phyloP scores from a whole-genome alignment of 2,888 invertebrate genomes.

The Zootermopsis nevadensis region DNA sequence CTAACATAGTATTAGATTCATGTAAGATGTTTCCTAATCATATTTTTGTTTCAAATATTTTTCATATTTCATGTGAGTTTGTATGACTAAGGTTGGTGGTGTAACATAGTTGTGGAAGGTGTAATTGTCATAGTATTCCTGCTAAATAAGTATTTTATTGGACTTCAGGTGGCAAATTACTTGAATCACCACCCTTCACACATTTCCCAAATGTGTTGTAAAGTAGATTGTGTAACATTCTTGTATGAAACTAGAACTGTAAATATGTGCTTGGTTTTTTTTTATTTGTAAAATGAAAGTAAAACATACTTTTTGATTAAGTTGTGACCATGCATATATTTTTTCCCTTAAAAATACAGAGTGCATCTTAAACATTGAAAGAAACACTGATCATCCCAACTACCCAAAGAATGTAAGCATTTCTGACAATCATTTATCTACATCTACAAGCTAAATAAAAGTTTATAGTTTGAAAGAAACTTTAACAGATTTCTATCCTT shows the following conservation, averaged over 20 bases:
- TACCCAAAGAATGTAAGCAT: slow-evolving; percentile 16
- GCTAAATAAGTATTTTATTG: neutral
- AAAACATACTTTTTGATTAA: slow-evolving; percentile 32
- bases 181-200: slow-evolving; percentile 11
- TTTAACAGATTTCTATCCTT: neutral
- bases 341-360: slow-evolving; percentile 14
- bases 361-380: slow-evolving; percentile 21
- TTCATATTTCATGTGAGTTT: neutral
- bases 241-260: slow-evolving; percentile 23
- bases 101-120: neutral
- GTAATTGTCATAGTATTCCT: neutral
- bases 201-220: neutral
- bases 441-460: neutral
- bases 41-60: neutral
- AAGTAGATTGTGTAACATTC: slow-evolving; percentile 13
- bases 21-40: slow-evolving; percentile 5
- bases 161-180: neutral
- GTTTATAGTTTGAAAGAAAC: slow-evolving; percentile 2
- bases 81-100: slow-evolving; percentile 5
- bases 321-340: slow-evolving; percentile 17
- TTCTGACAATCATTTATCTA: slow-evolving; percentile 9
- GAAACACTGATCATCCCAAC: slow-evolving; percentile 14
- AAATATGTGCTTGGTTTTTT: slow-evolving; percentile 13
- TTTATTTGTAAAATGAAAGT: slow-evolving; percentile 19
- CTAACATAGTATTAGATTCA: slow-evolving; percentile 13